Conservation (phyloP, 2,113 vertebrate genomes). For the Pampusana beccarii region DNA sequence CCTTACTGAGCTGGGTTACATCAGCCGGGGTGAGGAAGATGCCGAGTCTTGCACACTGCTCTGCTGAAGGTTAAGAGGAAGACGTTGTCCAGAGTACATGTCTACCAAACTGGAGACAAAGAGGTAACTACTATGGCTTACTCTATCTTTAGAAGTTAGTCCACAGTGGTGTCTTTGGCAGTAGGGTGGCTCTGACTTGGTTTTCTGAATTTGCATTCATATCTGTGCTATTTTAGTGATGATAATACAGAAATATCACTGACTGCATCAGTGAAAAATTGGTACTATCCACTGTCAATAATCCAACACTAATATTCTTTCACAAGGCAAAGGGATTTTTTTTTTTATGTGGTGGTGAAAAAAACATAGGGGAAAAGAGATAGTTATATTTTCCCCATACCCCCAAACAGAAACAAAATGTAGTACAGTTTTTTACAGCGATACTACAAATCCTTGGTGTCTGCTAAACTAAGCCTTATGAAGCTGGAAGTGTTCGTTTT, state of each 20-base stretch:
- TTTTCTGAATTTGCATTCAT: not conserved
- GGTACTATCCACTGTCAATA: not conserved
- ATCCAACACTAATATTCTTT: not conserved
- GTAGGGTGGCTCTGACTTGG: not conserved
- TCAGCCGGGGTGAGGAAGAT: not conserved
- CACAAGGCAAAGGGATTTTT: not conserved
- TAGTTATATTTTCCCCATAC: not conserved
- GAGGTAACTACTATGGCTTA: not conserved
- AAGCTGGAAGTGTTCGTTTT: not conserved
- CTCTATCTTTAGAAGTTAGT: not conserved
- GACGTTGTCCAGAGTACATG: not conserved
- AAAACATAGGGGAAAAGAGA: not conserved
- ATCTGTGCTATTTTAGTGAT: not conserved
- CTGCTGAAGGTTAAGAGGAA: not conserved
- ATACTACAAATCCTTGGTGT: rapidly evolving
- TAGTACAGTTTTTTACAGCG: not conserved
- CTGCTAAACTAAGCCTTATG: not conserved
- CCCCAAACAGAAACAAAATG: not conserved
- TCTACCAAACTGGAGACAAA: not conserved
- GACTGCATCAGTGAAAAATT: not conserved
- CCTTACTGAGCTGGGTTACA: not conserved
- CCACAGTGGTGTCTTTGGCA: not conserved
- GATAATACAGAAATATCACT: not conserved
- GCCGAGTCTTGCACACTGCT: not conserved
- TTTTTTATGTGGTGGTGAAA: not conserved